These are phyloP conservation scores for Odontocerum albicorne DNA, from an alignment of 2,888 invertebrate genomes.

Conservation along the genomic window DNA sequence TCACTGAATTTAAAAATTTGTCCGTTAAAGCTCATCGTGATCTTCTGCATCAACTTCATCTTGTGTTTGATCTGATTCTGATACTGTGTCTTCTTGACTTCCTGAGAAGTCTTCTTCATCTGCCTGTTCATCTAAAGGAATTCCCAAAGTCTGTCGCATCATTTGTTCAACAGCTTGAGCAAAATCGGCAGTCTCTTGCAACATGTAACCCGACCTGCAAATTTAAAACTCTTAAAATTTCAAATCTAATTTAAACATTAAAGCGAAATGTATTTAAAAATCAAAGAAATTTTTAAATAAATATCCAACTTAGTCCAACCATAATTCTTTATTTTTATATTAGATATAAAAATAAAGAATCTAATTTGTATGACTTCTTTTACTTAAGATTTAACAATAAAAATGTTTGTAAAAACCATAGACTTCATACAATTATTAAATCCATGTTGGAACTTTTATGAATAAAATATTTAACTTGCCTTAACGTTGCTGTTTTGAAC, in stretches of 20 bases:
- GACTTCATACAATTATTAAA: too few relatives aligned
- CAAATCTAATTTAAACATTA: background rate
- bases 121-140: slow-evolving; percentile 70
- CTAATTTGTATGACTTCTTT: too few relatives aligned
- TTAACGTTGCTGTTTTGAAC: slow-evolving; percentile 88
- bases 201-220: slow-evolving; percentile 81
- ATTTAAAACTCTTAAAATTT: too few relatives aligned
- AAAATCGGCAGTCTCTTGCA: slow-evolving; percentile 84
- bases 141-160: slow-evolving; percentile 79
- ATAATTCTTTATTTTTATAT: too few relatives aligned
- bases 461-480: slow-evolving; percentile 42
- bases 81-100: slow-evolving; percentile 49
- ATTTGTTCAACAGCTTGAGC: slow-evolving; percentile 89
- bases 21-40: slow-evolving; percentile 62
- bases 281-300: too few relatives aligned
- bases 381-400: too few relatives aligned
- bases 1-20: too few relatives aligned
- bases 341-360: too few relatives aligned
- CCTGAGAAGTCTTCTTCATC: slow-evolving; percentile 48
- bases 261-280: too few relatives aligned
- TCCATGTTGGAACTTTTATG: too few relatives aligned
- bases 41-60: slow-evolving; percentile 46
- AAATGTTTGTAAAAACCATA: too few relatives aligned
- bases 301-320: too few relatives aligned
- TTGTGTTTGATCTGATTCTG: slow-evolving; percentile 47